phyloP scores from a whole-genome alignment of 1,140 invertebrate genomes.

The Drosophila quadrilineata region DNA sequence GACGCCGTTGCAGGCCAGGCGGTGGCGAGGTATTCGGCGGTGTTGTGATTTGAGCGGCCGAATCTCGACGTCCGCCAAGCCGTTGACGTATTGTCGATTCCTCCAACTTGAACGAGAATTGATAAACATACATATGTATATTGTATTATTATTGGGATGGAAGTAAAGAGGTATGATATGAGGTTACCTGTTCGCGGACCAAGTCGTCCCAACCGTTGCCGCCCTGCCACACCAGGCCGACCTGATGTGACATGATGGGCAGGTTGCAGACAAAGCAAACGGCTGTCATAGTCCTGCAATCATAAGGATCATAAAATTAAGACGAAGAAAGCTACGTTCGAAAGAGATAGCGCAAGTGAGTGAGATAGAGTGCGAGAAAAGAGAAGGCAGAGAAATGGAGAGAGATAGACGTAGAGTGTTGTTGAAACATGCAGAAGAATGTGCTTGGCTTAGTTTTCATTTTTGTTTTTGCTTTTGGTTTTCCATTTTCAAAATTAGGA shows the following conservation, averaged over 20 bases:
- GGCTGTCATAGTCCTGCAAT: conserved; percentile 93
- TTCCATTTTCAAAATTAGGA: too few species aligned
- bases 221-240: conserved; percentile 94
- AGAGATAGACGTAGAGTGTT: not conserved
- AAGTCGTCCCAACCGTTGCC: conserved; percentile 96
- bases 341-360: not conserved
- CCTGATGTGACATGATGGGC: conserved; percentile 95
- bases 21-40: conserved; percentile 84
- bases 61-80: conserved; percentile 90
- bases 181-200: conserved; percentile 86
- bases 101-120: conserved; percentile 83
- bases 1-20: conserved; percentile 85
- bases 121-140: not conserved
- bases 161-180: too few species aligned
- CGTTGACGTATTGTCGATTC: conserved; percentile 91
- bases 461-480: too few species aligned
- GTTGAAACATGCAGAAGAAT: too few species aligned
- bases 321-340: not conserved
- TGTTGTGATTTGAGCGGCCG: conserved; percentile 93
- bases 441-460: too few species aligned
- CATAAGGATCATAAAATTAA: not conserved
- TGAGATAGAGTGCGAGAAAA: conserved; percentile 1
- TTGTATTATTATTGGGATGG: too few species aligned
- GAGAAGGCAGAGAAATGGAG: not conserved
- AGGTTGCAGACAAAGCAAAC: conserved; percentile 98